phyloP scores from a whole-genome alignment of 2,797 vertebrate species.

The Ctenosaura bakeri region DNA sequence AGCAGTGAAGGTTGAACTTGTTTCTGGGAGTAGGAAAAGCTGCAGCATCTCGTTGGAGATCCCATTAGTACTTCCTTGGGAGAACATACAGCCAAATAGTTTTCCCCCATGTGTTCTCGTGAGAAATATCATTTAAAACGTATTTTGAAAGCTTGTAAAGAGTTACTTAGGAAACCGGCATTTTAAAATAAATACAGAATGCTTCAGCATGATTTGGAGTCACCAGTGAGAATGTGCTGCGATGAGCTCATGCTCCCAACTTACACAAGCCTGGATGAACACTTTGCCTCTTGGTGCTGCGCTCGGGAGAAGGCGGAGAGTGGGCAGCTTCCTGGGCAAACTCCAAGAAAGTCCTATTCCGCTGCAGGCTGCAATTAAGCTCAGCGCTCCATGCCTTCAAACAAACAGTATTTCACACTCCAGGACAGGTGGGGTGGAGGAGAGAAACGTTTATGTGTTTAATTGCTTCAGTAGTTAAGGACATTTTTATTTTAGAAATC shows the following conservation, averaged over 20 bases:
- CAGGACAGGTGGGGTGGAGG: not conserved
- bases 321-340: not conserved
- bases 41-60: not conserved
- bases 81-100: not conserved
- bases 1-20: too few relatives aligned
- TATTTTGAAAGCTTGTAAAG: not conserved
- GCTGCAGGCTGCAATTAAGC: conserved; percentile 6
- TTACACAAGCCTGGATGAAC: not conserved
- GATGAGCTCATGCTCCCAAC: conserved; percentile 2
- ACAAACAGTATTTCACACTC: not conserved
- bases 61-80: not conserved
- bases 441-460: not conserved
- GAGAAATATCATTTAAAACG: too few relatives aligned
- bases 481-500: too few relatives aligned
- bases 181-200: not conserved
- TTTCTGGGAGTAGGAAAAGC: not conserved
- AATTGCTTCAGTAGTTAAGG: too few relatives aligned
- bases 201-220: not conserved
- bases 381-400: not conserved
- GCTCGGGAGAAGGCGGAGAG: not conserved
- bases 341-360: conserved; percentile 10
- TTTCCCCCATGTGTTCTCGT: too few relatives aligned
- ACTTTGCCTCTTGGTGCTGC: not conserved
- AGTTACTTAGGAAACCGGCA: conserved; percentile 29
- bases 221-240: not conserved